Evolutionary conservation across 1,140 invertebrate genomes (phyloP).

Genomic region (Leucophenga varia): DNA sequence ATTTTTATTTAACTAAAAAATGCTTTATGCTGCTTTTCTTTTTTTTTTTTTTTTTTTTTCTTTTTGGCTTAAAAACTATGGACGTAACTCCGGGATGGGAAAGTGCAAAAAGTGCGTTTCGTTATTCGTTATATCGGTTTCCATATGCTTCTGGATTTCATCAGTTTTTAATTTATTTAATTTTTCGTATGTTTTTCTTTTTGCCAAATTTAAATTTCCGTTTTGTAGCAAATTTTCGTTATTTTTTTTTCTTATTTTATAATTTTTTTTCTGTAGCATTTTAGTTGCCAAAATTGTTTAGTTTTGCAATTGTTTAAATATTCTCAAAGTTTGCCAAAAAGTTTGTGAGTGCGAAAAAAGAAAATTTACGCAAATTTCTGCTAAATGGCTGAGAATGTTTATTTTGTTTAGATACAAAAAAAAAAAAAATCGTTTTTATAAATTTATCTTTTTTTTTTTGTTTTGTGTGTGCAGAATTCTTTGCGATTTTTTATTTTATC

Average conservation of each 20-base stretch:
- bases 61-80: constrained; percentile 53
- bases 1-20: neutral
- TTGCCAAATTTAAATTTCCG: constrained; percentile 15
- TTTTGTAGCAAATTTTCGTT: no score
- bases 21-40: constrained; percentile 6
- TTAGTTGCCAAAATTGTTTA: no score
- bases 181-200: no score
- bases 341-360: no score
- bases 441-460: constrained; percentile 8
- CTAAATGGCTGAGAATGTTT: no score
- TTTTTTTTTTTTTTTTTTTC: constrained; percentile 32
- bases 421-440: neutral
- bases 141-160: no score
- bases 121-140: neutral
- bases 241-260: no score
- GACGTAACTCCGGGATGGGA: constrained; percentile 38
- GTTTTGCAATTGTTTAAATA: no score
- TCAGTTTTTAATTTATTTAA: constrained; percentile 12
- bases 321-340: no score
- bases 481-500: constrained; percentile 3
- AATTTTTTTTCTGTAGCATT: no score
- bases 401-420: neutral
- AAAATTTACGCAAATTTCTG: no score
- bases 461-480: constrained; percentile 3
- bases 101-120: constrained; percentile 21